phyloP scores from a whole-genome alignment of 2,888 invertebrate genomes.

The Atrina japonica region DNA sequence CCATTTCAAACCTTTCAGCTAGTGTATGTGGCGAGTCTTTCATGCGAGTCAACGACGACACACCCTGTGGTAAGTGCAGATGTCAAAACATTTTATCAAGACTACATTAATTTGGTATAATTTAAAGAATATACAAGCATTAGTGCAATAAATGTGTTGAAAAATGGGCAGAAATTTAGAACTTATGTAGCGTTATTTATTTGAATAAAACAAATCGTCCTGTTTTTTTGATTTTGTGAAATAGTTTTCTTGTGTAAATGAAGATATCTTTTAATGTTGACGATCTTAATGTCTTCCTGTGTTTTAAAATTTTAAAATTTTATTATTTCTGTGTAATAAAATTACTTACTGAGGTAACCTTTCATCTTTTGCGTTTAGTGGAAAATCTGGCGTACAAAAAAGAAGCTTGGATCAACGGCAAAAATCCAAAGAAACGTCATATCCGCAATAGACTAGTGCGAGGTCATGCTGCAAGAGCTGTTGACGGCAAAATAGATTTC shows the following conservation, averaged over 20 bases:
- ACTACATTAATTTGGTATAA: neutral
- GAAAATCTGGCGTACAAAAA: constrained; percentile 83
- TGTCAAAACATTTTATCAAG: neutral
- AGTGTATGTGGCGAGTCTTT: constrained; percentile 82
- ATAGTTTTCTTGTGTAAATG: too few species aligned
- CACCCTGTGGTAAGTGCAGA: constrained; percentile 81
- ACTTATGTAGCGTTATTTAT: too few species aligned
- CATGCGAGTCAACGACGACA: constrained; percentile 82
- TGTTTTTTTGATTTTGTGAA: too few species aligned
- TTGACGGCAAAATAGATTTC: constrained; percentile 81
- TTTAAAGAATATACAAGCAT: neutral
- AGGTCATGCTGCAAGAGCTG: constrained; percentile 81
- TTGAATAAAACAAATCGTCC: too few species aligned
- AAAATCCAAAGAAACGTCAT: constrained; percentile 81
- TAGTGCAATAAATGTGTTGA: too few species aligned
- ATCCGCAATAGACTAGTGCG: constrained; percentile 71
- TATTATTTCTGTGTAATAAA: too few species aligned
- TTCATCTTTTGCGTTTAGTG: constrained; percentile 76
- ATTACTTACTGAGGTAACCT: too few species aligned
- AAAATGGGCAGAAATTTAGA: too few species aligned
- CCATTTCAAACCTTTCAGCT: constrained; percentile 44
- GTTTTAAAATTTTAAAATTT: too few species aligned
- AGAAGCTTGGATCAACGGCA: constrained; percentile 82
- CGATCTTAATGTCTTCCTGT: too few species aligned
- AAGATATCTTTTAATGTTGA: too few species aligned